Evolutionary conservation across 2,113 vertebrate species (phyloP), one percentile per base, ranked within the genome.

Genomic region (Sinocyclocheilus grahami): DNA sequence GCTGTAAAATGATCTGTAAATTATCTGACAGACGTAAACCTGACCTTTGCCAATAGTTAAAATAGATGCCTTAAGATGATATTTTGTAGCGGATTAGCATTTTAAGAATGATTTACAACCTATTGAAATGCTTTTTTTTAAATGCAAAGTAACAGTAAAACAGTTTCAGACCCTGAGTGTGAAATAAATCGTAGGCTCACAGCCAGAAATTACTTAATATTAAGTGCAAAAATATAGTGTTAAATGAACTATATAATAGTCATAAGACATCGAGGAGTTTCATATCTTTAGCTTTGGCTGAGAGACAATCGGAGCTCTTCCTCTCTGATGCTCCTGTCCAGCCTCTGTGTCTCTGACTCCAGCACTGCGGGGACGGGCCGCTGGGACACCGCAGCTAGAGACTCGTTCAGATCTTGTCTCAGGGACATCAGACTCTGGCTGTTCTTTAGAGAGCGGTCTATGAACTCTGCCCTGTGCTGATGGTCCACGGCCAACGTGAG

Each of bases 261-360:
- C 27, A 58, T 42, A 12, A 14, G 6, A 75, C 12, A 24, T 24
- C 13, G 24, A 74, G 3, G 20, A 83, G 13, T 53, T 79, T 53
- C 39, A 12, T 39, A 55, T 14, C 1, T 8, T 90, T 80, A 92
- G 4, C 62, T 91, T 65, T 93, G 89, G 90, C 92, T 91, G 51
- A 94, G 87, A 42, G 91, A 92, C 51, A 90, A 37, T 24, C 76
- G 78, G 1, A 93, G 84, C 91, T 94, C 92, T 90, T 94, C 93
- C 90, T 93, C 93, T 87, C 85, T 91, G 62, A 94, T 48, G 84
- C 94, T 95, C 48, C 86, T 88, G 88, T 95, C 94, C 90, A 95
- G 90, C 85, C 93, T 91, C 87, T 92, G 92, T 1, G 94, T 92
- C 86, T 95, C 94, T 3, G 86, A 89, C 86, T 94, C 88, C 62